phyloP scores from a whole-genome alignment of 2,888 invertebrate species.

The Kuschelorhynchus macadamiae region DNA sequence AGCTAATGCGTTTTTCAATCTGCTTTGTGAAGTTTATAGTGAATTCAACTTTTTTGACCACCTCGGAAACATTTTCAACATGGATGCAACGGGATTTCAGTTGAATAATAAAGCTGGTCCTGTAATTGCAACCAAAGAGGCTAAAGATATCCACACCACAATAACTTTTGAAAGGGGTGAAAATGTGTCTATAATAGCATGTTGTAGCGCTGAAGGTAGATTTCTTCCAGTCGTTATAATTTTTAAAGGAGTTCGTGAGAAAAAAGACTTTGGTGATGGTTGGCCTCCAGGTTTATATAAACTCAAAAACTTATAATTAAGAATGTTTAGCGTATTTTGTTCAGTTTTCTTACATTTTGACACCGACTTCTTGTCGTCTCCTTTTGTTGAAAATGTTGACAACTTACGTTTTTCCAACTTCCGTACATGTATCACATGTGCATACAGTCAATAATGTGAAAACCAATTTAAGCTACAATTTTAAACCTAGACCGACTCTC shows the following conservation, averaged over 20 bases:
- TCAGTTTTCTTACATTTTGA: too few relatives aligned
- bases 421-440: too few relatives aligned
- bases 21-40: slow-evolving; percentile 5
- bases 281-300: slow-evolving; percentile 51
- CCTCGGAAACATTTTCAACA: slow-evolving; percentile 45
- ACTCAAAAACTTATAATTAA: slow-evolving; percentile 11
- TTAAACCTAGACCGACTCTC: too few relatives aligned
- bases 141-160: slow-evolving; percentile 41
- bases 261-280: slow-evolving; percentile 40
- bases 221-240: slow-evolving; percentile 42
- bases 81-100: slow-evolving; percentile 47
- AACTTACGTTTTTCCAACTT: too few relatives aligned
- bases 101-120: slow-evolving; percentile 47
- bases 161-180: slow-evolving; percentile 46
- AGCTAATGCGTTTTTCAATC: slow-evolving; percentile 23
- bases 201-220: slow-evolving; percentile 41
- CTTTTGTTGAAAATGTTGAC: too few relatives aligned
- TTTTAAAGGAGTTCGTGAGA: slow-evolving; percentile 39
- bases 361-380: too few relatives aligned
- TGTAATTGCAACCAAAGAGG: slow-evolving; percentile 42
- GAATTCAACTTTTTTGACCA: slow-evolving; percentile 34
- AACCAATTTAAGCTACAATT: too few relatives aligned
- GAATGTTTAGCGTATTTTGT: too few relatives aligned
- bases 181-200: slow-evolving; percentile 47
- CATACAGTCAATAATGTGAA: too few relatives aligned